Base-by-base conservation (phyloP, 2,797 vertebrate genomes). In the Nannoperca australis region DNA sequence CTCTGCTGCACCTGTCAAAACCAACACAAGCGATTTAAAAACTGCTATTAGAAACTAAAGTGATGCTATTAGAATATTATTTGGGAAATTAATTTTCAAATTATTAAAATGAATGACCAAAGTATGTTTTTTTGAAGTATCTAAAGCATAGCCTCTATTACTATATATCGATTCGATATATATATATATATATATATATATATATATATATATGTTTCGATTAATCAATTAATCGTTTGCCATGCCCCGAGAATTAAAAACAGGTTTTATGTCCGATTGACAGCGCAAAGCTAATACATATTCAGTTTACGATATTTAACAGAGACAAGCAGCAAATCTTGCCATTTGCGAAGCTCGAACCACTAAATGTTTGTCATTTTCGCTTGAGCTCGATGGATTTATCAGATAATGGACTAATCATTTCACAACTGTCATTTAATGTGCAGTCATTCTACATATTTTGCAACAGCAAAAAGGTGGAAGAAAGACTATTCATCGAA, bases 1-100 rank as follows among this genome's bases (percentile, higher is more conserved):
- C 97, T 96, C 44, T 97, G 96, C 71, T 99, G 98, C 61, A 99
- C 95, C 98, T 99, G 91, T 70, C 3, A 79, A 76, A 72, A 63
- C 5, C 14, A 17, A 70, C 38, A 83, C 18, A 73, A 11, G 0
- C 17, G 11, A n/a, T n/a, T n/a, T n/a, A n/a, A n/a, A n/a, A n/a
- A n/a, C n/a, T n/a, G n/a, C n/a, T n/a, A n/a, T n/a, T n/a, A n/a
- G n/a, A n/a, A n/a, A n/a, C n/a, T n/a, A n/a, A 5, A 34, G 30
- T 27, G 11, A 13, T 45, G 32, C 4, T 40, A 12, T 30, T 22
- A 17, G 2, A 56, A 36, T 12, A 59, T 58, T 42, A 49, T n/a
- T 34, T 55, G n/a, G 22, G 18, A 36, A 30, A 54, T 27, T 0
- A 5, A 44, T 53, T 42, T 44, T 24, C 20, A 13, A 0, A 44